Base-by-base conservation (phyloP, 2,113 vertebrate genomes). In the Phyllostomus discolor region DNA sequence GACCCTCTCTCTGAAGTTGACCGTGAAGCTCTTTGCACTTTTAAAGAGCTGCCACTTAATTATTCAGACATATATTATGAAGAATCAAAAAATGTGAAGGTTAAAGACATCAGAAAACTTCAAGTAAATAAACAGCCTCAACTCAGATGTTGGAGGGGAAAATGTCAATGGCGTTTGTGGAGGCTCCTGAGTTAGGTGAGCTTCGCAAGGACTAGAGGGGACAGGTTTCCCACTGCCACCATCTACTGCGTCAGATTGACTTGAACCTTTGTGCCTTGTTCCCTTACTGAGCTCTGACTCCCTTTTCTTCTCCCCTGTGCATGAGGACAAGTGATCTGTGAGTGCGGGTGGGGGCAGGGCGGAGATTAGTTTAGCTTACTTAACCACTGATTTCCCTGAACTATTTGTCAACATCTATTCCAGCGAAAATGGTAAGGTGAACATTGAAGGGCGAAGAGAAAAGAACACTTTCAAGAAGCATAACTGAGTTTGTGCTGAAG, bases 251-350 rank as follows among this genome's bases (percentile, higher is more conserved):
- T 3, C 64, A 4, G 52, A 83, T 92, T 90, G 50, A 20, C 48
- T 7, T 78, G 43, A 14, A 24, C 38, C 35, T 86, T 46, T 69
- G 69, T 8, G 12, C 1, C 50, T 14, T 38, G 26, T 69, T 5
- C 41, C 41, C 67, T 89, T 54, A 2, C 22, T 76, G 88, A 83
- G 33, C 20, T 82, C 4, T 80, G 10, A 88, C 76, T 96, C 80
- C 97, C 78, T 76, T 91, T 90, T 88, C 79, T 98, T 64, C 88
- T 92, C 88, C 10, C 91, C 75, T 92, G 75, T 95, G 90, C 16
- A 50, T 43, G 79, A 50, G 69, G 90, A 31, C 73, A 48, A 79
- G 69, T 10, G 86, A 83, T 78, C 54, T 95, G 22, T 86, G 8
- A 48, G 35, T 70, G 3, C 1, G 7, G 5, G 0, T 15, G 12